Base-by-base conservation (phyloP, 2,113 vertebrate genomes). In the Talpa occidentalis region DNA sequence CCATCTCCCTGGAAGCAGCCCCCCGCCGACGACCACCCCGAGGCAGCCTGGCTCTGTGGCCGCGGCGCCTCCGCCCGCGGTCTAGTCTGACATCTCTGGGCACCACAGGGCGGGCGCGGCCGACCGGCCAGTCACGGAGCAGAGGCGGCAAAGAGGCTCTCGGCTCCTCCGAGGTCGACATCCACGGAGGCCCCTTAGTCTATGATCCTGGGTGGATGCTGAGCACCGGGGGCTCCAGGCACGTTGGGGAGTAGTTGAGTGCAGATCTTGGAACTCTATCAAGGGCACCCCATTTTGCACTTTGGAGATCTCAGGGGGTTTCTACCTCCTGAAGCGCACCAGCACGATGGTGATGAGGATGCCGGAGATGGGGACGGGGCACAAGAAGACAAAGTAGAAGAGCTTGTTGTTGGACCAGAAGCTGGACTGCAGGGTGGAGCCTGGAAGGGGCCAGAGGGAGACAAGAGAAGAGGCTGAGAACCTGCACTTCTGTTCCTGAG, bases 341-440 rank as follows among this genome's bases (percentile, higher is more conserved):
- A 99, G 98, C 77, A 99, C 98, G 97, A 99, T 98, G 56, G 99
- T 99, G 97, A 99, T 98, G 79, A 99, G 99, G 98, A 99, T 99
- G 95, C 99, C 99, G 0, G 99, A 99, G 97, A 99, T 99, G 95
- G 99, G 99, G 98, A 99, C 99, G 0, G 99, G 99, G 98, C 99
- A 99, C 96, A 99, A 99, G 98, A 99, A 99, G 95, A 99, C 98
- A 0, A 99, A 99, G 98, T 99, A 99, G 99, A 99, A 99, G 93
- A 99, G 99, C 0, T 99, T 99, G 0, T 99, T 98, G 0, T 99
- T 99, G 98, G 99, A 98, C 97, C 99, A 99, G 96, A 99, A 99
- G 97, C 99, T 98, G 0, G 99, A 99, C 97, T 99, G 99, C 79
- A 99, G 97, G 2, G 98, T 98, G 59, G 99, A 99, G 37, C 98